These are phyloP conservation scores for Ptyas mucosa DNA, from an alignment of 2,113 vertebrate species.

Conservation along the genomic window DNA sequence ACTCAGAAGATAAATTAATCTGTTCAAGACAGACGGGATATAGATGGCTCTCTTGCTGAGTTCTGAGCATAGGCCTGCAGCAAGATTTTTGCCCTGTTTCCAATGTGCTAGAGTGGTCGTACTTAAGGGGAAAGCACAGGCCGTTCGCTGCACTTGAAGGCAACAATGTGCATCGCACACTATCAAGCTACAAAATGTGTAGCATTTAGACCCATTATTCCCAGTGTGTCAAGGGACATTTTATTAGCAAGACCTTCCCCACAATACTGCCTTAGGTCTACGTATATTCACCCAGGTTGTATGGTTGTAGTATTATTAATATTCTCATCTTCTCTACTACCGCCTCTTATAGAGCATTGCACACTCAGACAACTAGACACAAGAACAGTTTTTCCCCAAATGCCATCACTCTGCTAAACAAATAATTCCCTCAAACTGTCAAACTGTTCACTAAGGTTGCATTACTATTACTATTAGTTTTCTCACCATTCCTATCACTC, in stretches of 20 bases:
- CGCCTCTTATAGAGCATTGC: not conserved
- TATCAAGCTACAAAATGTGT: not conserved
- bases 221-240: not conserved
- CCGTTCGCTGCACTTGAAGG: not conserved
- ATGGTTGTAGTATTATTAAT: not conserved
- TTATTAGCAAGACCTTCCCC: not conserved
- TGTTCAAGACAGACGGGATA: not conserved
- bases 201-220: not conserved
- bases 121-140: not conserved
- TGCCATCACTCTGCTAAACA: too few relatives aligned
- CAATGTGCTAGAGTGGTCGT: not conserved
- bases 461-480: too few relatives aligned
- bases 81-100: not conserved
- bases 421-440: too few relatives aligned
- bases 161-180: not conserved
- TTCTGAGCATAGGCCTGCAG: not conserved
- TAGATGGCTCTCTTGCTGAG: not conserved
- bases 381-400: too few relatives aligned
- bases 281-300: not conserved
- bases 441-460: too few relatives aligned
- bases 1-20: not conserved
- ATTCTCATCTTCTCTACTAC: not conserved
- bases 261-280: not conserved
- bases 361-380: too few relatives aligned
- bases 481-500: too few relatives aligned